A percentile compares a stretch with the other conserved stretches of the same genome.
Evolutionary conservation across 2,113 vertebrate species (phyloP).

Genomic region (Heterochromis multidens): DNA sequence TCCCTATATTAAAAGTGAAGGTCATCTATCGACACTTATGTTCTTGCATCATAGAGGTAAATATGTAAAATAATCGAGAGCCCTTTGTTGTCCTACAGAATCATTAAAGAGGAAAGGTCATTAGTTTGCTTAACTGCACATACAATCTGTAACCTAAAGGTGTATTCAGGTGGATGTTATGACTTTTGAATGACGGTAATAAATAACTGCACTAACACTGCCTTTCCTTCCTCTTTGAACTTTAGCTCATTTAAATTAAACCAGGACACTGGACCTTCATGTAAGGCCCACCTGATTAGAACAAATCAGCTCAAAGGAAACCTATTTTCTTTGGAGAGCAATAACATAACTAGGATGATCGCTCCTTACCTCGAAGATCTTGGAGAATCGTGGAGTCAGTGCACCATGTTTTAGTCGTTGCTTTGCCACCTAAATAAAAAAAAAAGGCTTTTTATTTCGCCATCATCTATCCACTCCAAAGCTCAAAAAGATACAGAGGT

Average conservation of each 20-base stretch:
- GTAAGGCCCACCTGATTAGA: neutral
- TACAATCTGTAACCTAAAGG: neutral
- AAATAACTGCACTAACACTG: constrained; percentile 45
- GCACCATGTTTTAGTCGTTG: neutral
- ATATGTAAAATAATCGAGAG: neutral
- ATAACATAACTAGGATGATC: neutral
- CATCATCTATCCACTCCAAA: neutral
- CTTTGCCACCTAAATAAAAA: neutral
- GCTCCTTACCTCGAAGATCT: neutral
- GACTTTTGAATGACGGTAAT: constrained; percentile 1
- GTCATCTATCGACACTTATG: neutral
- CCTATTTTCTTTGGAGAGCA: neutral
- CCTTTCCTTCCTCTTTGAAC: constrained; percentile 17
- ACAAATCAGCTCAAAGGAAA: neutral
- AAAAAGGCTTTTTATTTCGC: neutral
- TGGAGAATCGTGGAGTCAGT: neutral
- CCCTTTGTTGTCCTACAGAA: neutral
- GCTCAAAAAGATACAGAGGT: neutral
- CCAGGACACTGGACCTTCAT: neutral
- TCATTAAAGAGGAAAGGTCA: neutral
- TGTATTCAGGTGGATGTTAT: neutral
- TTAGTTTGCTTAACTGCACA: neutral
- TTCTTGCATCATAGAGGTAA: neutral
- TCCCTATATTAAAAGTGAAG: neutral
- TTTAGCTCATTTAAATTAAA: neutral